Evolutionary conservation across 2,888 invertebrate genomes (phyloP).

Genomic region (Lissonota sp.): DNA sequence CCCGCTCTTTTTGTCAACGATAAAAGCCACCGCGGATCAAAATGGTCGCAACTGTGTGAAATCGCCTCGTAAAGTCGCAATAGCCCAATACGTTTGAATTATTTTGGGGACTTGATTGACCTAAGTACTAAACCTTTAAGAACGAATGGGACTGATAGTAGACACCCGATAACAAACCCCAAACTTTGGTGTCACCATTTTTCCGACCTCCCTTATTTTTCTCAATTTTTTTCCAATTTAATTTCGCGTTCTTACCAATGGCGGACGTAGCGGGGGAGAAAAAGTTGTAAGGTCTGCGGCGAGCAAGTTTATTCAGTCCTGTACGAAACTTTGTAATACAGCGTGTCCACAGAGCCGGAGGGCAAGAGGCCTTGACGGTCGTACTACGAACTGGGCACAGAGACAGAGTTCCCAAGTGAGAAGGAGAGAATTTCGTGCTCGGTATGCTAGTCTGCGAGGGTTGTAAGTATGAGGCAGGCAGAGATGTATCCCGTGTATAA

Average conservation of each 20-base stretch:
- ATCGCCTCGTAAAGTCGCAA: no score
- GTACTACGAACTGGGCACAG: slow-evolving; percentile 31
- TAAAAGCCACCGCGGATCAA: not conserved
- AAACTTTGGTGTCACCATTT: not conserved
- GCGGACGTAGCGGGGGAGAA: slow-evolving; percentile 37
- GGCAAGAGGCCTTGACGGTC: slow-evolving; percentile 76
- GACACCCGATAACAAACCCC: no score
- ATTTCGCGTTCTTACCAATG: slow-evolving; percentile 27
- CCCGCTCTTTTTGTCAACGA: not conserved
- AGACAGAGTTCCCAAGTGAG: slow-evolving; percentile 30
- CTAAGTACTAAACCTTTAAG: no score
- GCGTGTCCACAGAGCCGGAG: slow-evolving; percentile 82
- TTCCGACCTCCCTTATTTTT: slow-evolving; percentile 4
- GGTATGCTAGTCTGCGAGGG: slow-evolving; percentile 34
- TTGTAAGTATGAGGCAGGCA: slow-evolving; percentile 55
- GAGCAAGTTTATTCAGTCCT: slow-evolving; percentile 83
- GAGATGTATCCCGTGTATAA: slow-evolving; percentile 56
- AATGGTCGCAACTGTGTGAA: no score
- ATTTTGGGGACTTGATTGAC: not conserved
- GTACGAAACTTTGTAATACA: slow-evolving; percentile 83
- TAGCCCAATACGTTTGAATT: not conserved
- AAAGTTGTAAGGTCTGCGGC: slow-evolving; percentile 76
- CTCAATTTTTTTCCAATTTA: slow-evolving; percentile 18
- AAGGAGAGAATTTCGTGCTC: slow-evolving; percentile 42
- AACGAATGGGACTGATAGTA: no score